Evolutionary conservation across 2,888 invertebrate species (phyloP), one percentile per base, ranked within the genome.

Genomic region (Drosophila aldrichi): DNA sequence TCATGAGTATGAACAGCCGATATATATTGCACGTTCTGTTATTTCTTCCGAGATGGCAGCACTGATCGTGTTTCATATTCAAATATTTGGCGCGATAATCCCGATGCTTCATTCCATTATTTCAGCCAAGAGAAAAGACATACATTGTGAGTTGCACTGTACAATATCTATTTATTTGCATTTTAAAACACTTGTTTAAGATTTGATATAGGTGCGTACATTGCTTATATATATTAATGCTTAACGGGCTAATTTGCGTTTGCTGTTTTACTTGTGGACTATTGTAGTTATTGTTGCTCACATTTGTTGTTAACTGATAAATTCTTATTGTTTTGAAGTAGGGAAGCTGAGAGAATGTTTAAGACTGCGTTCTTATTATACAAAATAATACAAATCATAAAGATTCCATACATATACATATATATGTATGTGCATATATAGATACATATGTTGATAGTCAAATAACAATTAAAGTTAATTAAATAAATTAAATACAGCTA

Each of bases 401-500:
- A 57, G 73, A 76, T 74, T 80, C 68, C 56, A 79, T 43, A 66
- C 62, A 48, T 64, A n/a, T 51, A 29, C 52, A 51, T 64, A 68
- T 64, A 68, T 20, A 68, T 32, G 69, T 7, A 49, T 32, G 10
- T 49, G 18, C n/a, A 40, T 14, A 14, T 43, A 14, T 22, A 22
- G 36, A 74, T 73, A 22, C 20, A 22, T 22, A 67, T 44, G 66
- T 69, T 74, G 74, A 79, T 85, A 77, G 73, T 64, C 66, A 70
- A 65, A 78, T 75, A 84, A 84, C 86, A 84, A 88, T 81, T 83
- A 77, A 84, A 74, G 72, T 83, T 87, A 88, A 77, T 77, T 70
- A 80, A 84, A 84, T 84, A 84, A 84, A 84, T 84, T 75, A 84
- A 88, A 82, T 84, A 84, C 78, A 73, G 63, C 83, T 83, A 88